Base-by-base conservation (phyloP, 2,888 invertebrate species). In the Pristionchus japonicus region DNA sequence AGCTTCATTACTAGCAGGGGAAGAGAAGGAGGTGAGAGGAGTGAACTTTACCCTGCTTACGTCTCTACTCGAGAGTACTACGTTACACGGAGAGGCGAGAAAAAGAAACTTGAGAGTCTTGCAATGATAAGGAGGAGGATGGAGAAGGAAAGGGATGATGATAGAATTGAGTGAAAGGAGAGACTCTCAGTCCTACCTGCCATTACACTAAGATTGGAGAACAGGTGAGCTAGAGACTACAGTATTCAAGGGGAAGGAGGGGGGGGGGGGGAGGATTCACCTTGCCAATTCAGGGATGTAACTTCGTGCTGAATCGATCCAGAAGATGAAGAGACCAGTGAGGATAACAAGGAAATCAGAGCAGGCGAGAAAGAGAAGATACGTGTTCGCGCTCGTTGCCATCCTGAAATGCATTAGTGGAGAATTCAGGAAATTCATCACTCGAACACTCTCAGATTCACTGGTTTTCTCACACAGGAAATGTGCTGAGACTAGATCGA, bases 251-350 rank as follows among this genome's bases (percentile, higher is more conserved):
- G n/a, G n/a, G n/a, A n/a, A n/a, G n/a, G n/a, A 64, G 13, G 27
- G n/a, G 64, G 57, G 13, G 27, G 23, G 27, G 64, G 64, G 31
- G 23, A 31, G 64, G 23, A 64, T 27, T 34, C 31, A 67, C 86
- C 86, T 64, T 37, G 86, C 86, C 67, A 86, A 67, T 67, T 86
- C 86, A 27, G 86, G 86, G 13, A 86, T 86, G 43, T 86, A 86
- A 47, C 86, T 86, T 20, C 88, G 17, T 23, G 89, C 89, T n/a
- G 86, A 90, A 74, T 93, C 93, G 80, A 94, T 92, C 94, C 94
- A 94, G 88, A 94, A 94, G 52, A 94, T 93, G 89, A 94, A 93
- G 31, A 94, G 89, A 80, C 94, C 94, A 43, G 94, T 94, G 37
- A 94, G 88, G 70, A 94, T 93, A 85, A 94, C 94, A 88, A 93